Base-by-base conservation (phyloP, 2,888 invertebrate species). In the Mythimna pallens region DNA sequence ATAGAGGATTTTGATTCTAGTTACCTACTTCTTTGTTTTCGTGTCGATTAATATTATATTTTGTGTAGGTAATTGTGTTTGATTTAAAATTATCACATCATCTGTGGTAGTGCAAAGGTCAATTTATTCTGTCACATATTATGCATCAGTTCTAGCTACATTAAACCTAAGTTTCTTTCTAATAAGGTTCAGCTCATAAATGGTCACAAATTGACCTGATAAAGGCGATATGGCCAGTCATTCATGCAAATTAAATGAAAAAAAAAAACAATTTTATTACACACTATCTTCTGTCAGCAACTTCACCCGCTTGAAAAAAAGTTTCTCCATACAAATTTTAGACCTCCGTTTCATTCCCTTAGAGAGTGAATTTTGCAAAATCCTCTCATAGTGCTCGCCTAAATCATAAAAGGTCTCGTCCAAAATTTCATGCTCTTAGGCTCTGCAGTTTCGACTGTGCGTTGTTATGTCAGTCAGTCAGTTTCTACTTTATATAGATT, bases 221-320 rank as follows among this genome's bases (percentile, higher is more conserved):
- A n/a, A 20, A 20, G 50, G 20, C 20, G 50, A 20, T 8, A 52
- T 52, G n/a, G n/a, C 5, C 8, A 20, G 20, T 20, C 4, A 8
- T 8, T 20, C 9, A 52, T 40, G n/a, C 34, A 52, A 52, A 47
- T 59, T 20, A n/a, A 69, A 69, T n/a, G n/a, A n/a, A n/a, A n/a
- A n/a, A n/a, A n/a, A n/a, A n/a, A n/a, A 50, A 55, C 1, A 17
- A 47, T 47, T 58, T 22, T 50, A 34, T 30, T 66, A 40, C 40
- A 40, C 40, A 3, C 40, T 10, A 10, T 1, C 40, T 40, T 40
- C 10, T 10, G 40, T 10, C 40, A 40, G 9, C 40, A 10, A 9
- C 9, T 40, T 40, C 40, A 9, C 40, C 40, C 10, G 12, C 40
- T 10, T 40, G 40, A 40, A 12, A 12, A 40, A 0, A 12, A 12